Conservation (phyloP, 2,113 vertebrate genomes). For the Catharus fuscescens region DNA sequence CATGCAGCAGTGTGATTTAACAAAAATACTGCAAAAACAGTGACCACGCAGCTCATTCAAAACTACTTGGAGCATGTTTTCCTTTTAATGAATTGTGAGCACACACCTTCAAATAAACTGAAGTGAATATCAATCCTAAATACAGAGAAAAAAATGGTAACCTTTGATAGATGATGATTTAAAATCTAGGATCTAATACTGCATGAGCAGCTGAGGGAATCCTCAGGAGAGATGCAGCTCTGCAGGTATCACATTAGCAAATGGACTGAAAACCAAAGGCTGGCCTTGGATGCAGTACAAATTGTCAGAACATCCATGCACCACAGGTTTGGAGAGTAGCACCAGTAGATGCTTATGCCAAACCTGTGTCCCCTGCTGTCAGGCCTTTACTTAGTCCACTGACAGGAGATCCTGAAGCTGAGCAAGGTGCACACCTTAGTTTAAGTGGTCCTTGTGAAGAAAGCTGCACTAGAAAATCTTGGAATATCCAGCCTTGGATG, state of each 20-base stretch:
- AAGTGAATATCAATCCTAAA: not conserved
- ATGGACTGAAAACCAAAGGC: not conserved
- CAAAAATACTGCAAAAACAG: not conserved
- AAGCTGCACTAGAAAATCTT: not conserved
- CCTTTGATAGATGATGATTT: not conserved
- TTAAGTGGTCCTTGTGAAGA: not conserved
- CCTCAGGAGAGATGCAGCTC: not conserved
- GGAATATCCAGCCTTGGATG: not conserved
- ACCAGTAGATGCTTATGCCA: not conserved
- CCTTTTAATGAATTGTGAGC: not conserved
- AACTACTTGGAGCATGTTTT: not conserved
- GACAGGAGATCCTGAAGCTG: not conserved
- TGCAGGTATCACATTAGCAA: not conserved
- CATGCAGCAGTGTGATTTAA: not conserved
- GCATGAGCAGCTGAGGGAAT: not conserved
- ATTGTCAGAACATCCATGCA: not conserved
- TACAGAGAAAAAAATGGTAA: not conserved
- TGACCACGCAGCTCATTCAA: not conserved
- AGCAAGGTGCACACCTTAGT: accelerated
- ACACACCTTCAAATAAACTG: not conserved
- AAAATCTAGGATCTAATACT: not conserved
- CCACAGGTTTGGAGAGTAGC: not conserved
- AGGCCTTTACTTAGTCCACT: not conserved
- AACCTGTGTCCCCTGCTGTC: not conserved
- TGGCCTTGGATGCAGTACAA: not conserved